These are phyloP conservation scores for Vanessa cardui DNA, from an alignment of 2,888 invertebrate genomes.

Conservation along the genomic window DNA sequence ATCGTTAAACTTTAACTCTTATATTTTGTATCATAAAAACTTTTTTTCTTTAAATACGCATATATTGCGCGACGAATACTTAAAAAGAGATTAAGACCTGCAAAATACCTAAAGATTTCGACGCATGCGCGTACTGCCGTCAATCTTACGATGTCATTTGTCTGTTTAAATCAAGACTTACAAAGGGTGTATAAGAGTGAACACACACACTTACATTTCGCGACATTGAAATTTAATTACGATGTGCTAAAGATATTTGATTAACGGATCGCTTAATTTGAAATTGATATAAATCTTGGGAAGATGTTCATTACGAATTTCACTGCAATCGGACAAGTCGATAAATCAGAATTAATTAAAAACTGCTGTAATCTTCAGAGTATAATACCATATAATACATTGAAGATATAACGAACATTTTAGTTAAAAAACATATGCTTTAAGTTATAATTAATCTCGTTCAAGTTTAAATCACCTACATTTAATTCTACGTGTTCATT, in stretches of 20 bases:
- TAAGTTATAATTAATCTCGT: conserved; percentile 29
- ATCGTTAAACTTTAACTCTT: conserved; percentile 40
- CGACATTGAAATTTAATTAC: conserved; percentile 66
- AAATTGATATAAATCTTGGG: conserved; percentile 66
- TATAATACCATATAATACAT: conserved; percentile 2
- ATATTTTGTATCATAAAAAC: conserved; percentile 41
- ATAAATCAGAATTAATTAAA: conserved; percentile 43
- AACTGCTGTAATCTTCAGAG: conserved; percentile 19
- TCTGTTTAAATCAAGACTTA: conserved; percentile 47
- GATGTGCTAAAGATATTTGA: conserved; percentile 61
- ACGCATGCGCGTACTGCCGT: conserved; percentile 55
- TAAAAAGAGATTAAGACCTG: conserved; percentile 16
- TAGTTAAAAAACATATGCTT: conserved; percentile 31
- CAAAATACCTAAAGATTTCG: conserved; percentile 44
- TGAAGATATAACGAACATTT: conserved; percentile 17
- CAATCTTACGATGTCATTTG: conserved; percentile 64
- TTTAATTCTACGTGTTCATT: conserved; percentile 38
- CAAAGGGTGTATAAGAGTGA: conserved; percentile 44
- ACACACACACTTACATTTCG: conserved; percentile 40
- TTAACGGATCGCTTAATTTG: conserved; percentile 68
- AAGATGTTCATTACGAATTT: conserved; percentile 32
- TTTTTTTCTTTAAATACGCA: conserved; percentile 30
- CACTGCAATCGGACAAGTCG: conserved; percentile 28
- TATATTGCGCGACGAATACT: neutral
- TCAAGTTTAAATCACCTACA: conserved; percentile 35